A percentile compares a stretch with the other conserved stretches of the same genome.
phyloP scores from a whole-genome alignment of 2,797 vertebrate species.

The Streptopelia turtur region DNA sequence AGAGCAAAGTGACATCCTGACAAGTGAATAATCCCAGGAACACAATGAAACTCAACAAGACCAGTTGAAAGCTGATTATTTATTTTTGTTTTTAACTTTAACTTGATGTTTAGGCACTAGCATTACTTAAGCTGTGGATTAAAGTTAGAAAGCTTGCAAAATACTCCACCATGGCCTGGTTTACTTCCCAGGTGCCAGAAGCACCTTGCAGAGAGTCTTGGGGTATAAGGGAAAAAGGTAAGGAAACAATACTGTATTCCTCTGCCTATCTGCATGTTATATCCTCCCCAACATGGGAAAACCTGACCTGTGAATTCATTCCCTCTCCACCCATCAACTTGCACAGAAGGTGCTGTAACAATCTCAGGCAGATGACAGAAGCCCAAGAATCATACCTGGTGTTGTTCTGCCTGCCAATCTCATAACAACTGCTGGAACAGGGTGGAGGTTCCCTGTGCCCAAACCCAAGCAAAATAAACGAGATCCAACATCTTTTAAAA shows the following conservation, averaged over 20 bases:
- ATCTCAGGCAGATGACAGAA: neutral
- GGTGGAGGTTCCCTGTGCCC: neutral
- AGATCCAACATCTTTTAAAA: neutral
- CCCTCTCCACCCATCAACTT: neutral
- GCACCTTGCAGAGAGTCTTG: neutral
- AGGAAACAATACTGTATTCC: neutral
- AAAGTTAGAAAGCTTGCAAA: constrained; percentile 41
- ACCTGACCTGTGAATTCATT: neutral
- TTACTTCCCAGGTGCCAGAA: neutral
- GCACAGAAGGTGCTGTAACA: neutral
- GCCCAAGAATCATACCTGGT: neutral
- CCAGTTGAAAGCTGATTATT: constrained; percentile 64
- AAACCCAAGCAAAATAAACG: neutral
- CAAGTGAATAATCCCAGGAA: constrained; percentile 54
- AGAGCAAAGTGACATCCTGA: constrained; percentile 47
- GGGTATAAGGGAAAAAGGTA: neutral
- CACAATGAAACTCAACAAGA: constrained; percentile 69
- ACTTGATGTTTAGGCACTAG: constrained; percentile 47
- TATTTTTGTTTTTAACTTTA: neutral
- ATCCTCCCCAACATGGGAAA: neutral
- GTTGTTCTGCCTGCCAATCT: neutral
- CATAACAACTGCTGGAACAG: neutral
- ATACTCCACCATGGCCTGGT: neutral
- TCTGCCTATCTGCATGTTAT: neutral
- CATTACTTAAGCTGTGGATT: constrained; percentile 33